A percentile compares a stretch with the other conserved stretches of the same genome.
Conservation (phyloP, 2,113 vertebrate genomes). For the Xiphophorus couchianus region DNA sequence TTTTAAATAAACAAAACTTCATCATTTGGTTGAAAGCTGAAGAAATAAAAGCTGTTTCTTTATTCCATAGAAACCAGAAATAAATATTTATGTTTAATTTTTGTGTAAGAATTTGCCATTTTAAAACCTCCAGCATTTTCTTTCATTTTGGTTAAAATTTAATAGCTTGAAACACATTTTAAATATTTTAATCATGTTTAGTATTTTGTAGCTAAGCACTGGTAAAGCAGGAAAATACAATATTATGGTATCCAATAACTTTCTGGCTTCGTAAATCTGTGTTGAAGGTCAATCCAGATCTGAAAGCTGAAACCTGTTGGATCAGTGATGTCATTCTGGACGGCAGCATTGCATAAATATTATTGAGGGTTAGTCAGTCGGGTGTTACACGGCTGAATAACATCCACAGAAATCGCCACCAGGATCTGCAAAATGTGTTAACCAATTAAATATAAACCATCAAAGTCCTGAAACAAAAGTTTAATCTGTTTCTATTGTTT, state of each 20-base stretch:
- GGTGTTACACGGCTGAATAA: not conserved
- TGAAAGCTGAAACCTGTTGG: not conserved
- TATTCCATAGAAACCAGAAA: not conserved
- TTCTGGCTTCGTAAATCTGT: not conserved
- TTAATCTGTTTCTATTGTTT: not conserved
- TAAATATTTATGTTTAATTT: not conserved
- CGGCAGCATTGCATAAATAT: not conserved
- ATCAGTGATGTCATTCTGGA: not conserved
- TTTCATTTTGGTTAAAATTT: not conserved
- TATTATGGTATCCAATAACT: not conserved
- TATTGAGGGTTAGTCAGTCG: not conserved
- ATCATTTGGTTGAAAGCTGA: not conserved
- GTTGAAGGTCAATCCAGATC: not conserved
- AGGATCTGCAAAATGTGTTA: not conserved
- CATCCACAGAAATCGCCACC: not conserved
- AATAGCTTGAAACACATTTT: not conserved
- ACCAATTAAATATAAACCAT: not conserved
- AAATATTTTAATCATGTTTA: not conserved
- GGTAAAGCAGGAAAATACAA: not conserved
- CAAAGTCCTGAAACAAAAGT: not conserved
- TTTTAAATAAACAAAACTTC: too few relatives aligned
- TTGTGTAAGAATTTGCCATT: not conserved
- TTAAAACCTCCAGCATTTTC: not conserved
- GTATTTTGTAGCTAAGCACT: not conserved
- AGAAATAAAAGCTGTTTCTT: not conserved